Base-by-base conservation (phyloP, 30 jellyfish, hydroid and myxozoan species). In the Morbakka virulenta region DNA sequence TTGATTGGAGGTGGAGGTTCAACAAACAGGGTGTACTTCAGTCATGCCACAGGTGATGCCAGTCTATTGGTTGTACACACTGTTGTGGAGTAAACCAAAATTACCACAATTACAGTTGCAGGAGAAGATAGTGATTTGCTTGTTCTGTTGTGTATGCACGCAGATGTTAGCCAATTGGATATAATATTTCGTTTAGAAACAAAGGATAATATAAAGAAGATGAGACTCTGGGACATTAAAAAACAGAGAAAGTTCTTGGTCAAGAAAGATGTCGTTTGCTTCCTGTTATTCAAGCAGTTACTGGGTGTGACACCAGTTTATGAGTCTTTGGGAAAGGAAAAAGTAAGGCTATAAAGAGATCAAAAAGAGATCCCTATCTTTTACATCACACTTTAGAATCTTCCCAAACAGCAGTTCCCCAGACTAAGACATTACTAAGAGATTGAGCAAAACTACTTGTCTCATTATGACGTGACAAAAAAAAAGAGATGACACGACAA, bases 41-140 rank as follows among this genome's bases (percentile, higher is more conserved):
- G n/a, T 62, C 29, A 75, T 30, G 67, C 87, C 24, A 20, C 13
- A 24, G 87, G 85, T 12, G 83, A 75, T 75, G 87, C 87, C 17
- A 77, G 61, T 61, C 23, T 62, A 4, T 21, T 51, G 9, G 61
- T 75, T 62, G 87, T 75, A 35, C 23, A 75, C 26, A 62, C 30
- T 9, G 87, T 83, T 6, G 33, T 75, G 52, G 83, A 72, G 20
- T 24, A 11, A 29, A 22, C 81, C 32, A 29, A 31, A 69, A 21
- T 31, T 21, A 21, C 23, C 3, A 20, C 50, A n/a, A 17, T 30
- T 49, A 52, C 27, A n/a, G 81, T 72, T 72, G 31, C 31, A 25
- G 34, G 64, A 2, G 82, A 24, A 13, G 82, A 53, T 50, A 31
- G 51, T 17, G 87, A 34, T 35, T 21, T 62, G n/a, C 62, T 77